Conservation (phyloP, 1,140 invertebrate species). For the Bombus superbus region DNA sequence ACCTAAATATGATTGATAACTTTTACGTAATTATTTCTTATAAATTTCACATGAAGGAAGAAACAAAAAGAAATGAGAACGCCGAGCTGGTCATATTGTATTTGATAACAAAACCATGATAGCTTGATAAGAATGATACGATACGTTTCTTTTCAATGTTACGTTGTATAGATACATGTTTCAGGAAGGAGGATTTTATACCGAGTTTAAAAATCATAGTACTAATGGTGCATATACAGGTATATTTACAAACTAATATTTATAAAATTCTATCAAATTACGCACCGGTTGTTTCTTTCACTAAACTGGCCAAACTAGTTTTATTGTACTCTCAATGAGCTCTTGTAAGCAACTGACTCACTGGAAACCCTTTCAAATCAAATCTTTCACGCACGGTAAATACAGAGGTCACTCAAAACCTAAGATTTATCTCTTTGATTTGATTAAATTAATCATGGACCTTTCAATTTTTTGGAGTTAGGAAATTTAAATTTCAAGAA, state of each 20-base stretch:
- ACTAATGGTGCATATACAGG: neutral
- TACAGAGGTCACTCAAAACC: neutral
- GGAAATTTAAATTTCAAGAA: neutral
- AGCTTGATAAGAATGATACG: neutral
- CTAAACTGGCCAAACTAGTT: neutral
- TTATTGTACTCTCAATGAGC: neutral
- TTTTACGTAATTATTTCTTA: neutral
- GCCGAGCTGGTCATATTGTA: neutral
- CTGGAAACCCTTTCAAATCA: neutral
- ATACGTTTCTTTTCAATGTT: neutral
- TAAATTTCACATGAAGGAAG: too few relatives aligned
- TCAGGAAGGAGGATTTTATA: neutral
- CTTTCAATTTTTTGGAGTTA: neutral
- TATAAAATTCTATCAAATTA: neutral
- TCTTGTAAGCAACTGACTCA: conserved; percentile 14
- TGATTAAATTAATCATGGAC: too few relatives aligned
- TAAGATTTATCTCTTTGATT: neutral
- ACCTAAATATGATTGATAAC: neutral
- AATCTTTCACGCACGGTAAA: too few relatives aligned
- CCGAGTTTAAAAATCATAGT: neutral
- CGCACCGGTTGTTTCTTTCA: neutral
- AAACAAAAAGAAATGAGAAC: too few relatives aligned
- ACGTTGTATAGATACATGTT: neutral
- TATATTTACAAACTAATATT: neutral
- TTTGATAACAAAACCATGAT: neutral